Evolutionary conservation across 2,888 invertebrate genomes (phyloP).

Genomic region (Tetranychus truncatus): DNA sequence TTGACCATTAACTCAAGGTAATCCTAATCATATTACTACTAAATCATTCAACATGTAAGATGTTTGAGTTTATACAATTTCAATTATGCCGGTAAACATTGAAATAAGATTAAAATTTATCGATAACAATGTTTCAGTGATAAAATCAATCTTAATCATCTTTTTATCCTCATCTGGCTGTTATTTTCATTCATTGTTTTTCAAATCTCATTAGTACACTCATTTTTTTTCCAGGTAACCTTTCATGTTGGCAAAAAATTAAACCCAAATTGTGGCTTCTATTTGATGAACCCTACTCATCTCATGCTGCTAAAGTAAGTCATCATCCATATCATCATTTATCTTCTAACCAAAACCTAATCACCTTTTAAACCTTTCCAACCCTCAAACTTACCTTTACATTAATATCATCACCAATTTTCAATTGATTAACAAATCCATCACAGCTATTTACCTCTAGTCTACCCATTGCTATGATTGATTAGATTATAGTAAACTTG

Average conservation of each 20-base stretch:
- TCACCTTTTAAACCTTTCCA: neutral
- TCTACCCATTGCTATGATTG: too few species aligned
- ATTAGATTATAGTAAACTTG: too few species aligned
- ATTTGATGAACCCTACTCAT: slow-evolving; percentile 98
- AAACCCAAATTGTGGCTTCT: slow-evolving; percentile 97
- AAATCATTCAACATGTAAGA: too few species aligned
- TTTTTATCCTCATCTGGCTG: neutral
- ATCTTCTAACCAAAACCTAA: neutral
- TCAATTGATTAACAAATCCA: too few species aligned
- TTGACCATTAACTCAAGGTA: too few species aligned
- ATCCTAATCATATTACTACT: too few species aligned
- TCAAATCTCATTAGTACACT: neutral
- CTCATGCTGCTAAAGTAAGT: slow-evolving; percentile 36
- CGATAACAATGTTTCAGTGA: neutral
- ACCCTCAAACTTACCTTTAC: neutral
- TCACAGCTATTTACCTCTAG: too few species aligned
- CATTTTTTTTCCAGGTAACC: neutral
- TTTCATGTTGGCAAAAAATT: slow-evolving; percentile 62
- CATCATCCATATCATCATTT: neutral
- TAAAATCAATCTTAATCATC: neutral
- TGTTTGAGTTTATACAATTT: too few species aligned
- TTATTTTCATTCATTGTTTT: neutral
- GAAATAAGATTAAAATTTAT: neutral
- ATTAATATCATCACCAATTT: too few species aligned
- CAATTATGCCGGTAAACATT: too few species aligned